A percentile compares a stretch with the other conserved stretches of the same genome.
These are phyloP conservation scores for Branchipolynoe longqiensis DNA, from an alignment of 2,888 invertebrate genomes.

Conservation along the genomic window DNA sequence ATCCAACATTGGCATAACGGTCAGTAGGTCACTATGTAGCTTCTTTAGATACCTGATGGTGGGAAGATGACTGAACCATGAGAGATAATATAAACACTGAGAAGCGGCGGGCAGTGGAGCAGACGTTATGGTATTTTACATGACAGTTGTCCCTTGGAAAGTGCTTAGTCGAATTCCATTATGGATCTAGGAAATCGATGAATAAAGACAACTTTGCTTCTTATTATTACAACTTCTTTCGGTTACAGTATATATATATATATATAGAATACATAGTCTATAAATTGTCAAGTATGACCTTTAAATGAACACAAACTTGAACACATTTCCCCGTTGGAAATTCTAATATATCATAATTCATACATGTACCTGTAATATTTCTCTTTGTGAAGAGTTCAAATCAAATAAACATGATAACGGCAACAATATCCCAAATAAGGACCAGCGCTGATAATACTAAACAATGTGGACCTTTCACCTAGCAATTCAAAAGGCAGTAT, in stretches of 20 bases:
- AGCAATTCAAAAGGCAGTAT: not conserved
- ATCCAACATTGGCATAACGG: not conserved
- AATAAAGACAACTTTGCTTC: not conserved
- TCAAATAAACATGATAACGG: conserved; percentile 20
- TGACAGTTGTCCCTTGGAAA: conserved; percentile 2
- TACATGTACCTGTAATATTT: not conserved
- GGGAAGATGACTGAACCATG: not conserved
- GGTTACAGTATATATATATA: conserved; percentile 21
- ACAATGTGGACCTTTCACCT: conserved; percentile 37
- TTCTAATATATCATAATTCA: conserved; percentile 25
- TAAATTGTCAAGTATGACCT: conserved; percentile 40
- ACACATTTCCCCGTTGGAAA: conserved; percentile 23
- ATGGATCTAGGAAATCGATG: not conserved
- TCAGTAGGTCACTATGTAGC: not conserved
- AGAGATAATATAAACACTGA: not conserved
- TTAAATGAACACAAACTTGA: conserved; percentile 36
- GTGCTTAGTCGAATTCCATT: not conserved
- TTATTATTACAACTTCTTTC: conserved; percentile 1
- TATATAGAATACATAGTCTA: not conserved
- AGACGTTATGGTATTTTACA: conserved; percentile 16
- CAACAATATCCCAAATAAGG: conserved; percentile 45
- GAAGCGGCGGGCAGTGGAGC: conserved; percentile 22
- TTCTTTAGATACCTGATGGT: conserved; percentile 28
- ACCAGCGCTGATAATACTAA: conserved; percentile 19
- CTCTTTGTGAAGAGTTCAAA: not conserved